Percentiles rank a stretch among this genome's conserved stretches.
Evolutionary conservation across 1,140 invertebrate species (phyloP).

Genomic region (Artemia franciscana): DNA sequence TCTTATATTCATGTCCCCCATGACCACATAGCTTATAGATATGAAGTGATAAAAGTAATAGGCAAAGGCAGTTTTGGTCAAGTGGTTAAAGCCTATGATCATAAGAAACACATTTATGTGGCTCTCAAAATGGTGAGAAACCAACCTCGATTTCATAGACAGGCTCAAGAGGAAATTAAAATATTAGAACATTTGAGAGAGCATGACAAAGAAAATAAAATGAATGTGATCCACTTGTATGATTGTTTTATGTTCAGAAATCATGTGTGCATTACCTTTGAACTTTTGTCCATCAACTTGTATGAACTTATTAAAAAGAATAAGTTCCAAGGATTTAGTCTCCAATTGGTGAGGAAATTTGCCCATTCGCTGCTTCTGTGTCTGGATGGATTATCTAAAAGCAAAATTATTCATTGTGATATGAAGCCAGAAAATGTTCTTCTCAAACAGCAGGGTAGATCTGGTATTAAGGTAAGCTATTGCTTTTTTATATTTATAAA

Average conservation of each 20-base stretch:
- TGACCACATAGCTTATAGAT: constrained; percentile 91
- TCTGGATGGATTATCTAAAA: constrained; percentile 82
- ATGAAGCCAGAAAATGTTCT: constrained; percentile 98
- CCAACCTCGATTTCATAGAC: constrained; percentile 91
- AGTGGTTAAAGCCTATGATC: constrained; percentile 92
- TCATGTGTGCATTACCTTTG: constrained; percentile 99
- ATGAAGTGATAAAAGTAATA: constrained; percentile 90
- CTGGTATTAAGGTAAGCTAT: constrained; percentile 74
- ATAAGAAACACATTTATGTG: constrained; percentile 78
- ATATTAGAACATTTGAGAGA: constrained; percentile 86
- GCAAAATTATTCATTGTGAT: constrained; percentile 98
- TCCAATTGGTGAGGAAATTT: constrained; percentile 91
- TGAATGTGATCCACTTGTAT: constrained; percentile 98
- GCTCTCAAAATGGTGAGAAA: constrained; percentile 96
- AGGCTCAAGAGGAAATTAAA: constrained; percentile 96
- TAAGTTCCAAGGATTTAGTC: constrained; percentile 93
- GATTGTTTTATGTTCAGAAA: constrained; percentile 95
- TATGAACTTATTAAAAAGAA: constrained; percentile 99
- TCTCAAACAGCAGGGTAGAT: constrained; percentile 90
- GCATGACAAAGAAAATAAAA: constrained; percentile 91
- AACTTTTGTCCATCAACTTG: constrained; percentile 89
- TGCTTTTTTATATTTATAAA: not conserved
- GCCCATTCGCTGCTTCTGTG: constrained; percentile 91
- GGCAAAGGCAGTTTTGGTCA: constrained; percentile 93
- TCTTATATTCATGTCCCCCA: constrained; percentile 92